Evolutionary conservation across 2,797 vertebrate species (phyloP), one percentile per base, ranked within the genome.

Genomic region (Arnoldichthys spilopterus): DNA sequence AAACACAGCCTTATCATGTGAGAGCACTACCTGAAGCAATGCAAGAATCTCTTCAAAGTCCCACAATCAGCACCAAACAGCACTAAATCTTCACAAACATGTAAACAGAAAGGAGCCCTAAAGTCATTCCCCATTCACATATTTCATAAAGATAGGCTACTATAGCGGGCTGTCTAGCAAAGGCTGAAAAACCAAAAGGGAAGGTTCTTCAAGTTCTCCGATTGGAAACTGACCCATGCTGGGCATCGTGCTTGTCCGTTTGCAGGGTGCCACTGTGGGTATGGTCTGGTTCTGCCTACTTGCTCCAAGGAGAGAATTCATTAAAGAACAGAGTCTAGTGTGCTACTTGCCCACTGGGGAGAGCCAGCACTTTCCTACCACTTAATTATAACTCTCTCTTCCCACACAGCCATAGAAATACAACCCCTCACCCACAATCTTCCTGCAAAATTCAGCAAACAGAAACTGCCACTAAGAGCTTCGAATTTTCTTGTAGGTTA

Each of bases 381-480:
- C 63, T 69, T 74, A 78, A 82, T 81, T 77, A 73, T 13, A 20
- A 24, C 51, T 43, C 68, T 61, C 45, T 51, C 68, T 59, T 40
- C 61, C 59, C 62, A 20, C 56, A 59, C 24, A 73, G 51, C 62
- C 74, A 13, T 53, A 34, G 51, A 72, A 6, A 22, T 9, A 18
- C 30, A 63, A 67, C 43, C 12, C 66, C 26, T 26, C 58, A 61
- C 61, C 5, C 51, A n/a, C 28, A 37, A 6, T 6, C 63, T 70
- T 71, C n/a, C 1, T 37, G 11, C 43, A 13, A n/a, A 11, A 59
- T 61, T 72, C 26, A 75, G 68, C 67, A 37, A 37, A 37, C 18
- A 56, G 64, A 78, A 49, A 28, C 15, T 26, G 43, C 51, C 43
- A 70, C 54, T 3, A 72, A n/a, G 24, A 54, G 34, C 58, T 51